phyloP scores from a whole-genome alignment of 1,140 invertebrate species.

The Schlechtendalia chinensis region DNA sequence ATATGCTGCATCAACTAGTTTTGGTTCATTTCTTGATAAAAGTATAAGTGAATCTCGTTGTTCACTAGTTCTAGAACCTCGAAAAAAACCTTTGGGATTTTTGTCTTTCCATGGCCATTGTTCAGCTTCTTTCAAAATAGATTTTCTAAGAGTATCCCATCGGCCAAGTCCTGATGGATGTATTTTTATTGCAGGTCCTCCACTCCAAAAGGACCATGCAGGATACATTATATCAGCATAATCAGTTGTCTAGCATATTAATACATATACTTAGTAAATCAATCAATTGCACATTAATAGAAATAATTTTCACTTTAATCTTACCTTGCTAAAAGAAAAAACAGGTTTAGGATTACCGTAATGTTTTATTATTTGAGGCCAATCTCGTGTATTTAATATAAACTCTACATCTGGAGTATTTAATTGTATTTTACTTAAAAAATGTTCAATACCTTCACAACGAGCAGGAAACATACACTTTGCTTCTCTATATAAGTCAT shows the following conservation, averaged over 20 bases:
- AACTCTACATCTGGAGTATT: conserved; percentile 82
- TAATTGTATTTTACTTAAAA: conserved; percentile 66
- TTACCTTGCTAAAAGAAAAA: conserved; percentile 93
- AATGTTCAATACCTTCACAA: conserved; percentile 90
- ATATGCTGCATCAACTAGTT: conserved; percentile 87
- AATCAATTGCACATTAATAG: no score
- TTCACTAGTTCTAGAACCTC: conserved; percentile 87
- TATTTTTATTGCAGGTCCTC: conserved; percentile 89
- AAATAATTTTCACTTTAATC: conserved; percentile 48
- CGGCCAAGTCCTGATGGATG: conserved; percentile 90
- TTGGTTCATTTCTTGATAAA: conserved; percentile 73
- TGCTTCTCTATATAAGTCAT: conserved; percentile 76
- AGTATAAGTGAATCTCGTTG: conserved; percentile 88
- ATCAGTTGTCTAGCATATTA: conserved; percentile 64
- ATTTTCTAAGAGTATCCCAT: conserved; percentile 81
- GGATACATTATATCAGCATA: conserved; percentile 95
- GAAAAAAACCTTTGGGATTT: conserved; percentile 76
- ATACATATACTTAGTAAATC: neutral
- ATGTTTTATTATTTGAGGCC: conserved; percentile 76
- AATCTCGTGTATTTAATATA: conserved; percentile 86
- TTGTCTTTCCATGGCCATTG: conserved; percentile 79
- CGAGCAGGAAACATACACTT: conserved; percentile 88
- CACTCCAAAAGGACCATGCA: conserved; percentile 97
- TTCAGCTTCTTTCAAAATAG: conserved; percentile 67
- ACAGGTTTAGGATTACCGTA: conserved; percentile 69